These are phyloP conservation scores for Drosophila auraria DNA, from an alignment of 1,140 invertebrate species.

Conservation along the genomic window DNA sequence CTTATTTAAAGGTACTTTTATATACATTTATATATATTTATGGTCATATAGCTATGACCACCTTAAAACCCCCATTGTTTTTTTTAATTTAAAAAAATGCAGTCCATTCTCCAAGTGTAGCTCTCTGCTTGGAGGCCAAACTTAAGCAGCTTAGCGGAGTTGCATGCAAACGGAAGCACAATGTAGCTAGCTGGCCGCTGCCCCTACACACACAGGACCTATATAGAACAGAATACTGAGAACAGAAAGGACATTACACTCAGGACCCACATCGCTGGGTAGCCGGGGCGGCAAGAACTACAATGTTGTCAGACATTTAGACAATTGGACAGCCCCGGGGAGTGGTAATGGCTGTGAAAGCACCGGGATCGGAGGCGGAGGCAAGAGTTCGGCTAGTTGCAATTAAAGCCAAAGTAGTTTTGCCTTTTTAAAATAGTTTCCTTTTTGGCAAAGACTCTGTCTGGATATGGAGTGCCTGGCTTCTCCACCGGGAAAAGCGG, in stretches of 20 bases:
- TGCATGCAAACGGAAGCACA: conserved; percentile 79
- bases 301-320: conserved; percentile 64
- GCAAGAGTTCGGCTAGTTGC: conserved; percentile 57
- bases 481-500: not conserved
- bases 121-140: conserved; percentile 25
- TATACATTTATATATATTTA: too few relatives aligned
- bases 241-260: conserved; percentile 74
- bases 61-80: not conserved
- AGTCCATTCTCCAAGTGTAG: conserved; percentile 1
- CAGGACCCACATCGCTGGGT: conserved; percentile 44
- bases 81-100: not conserved
- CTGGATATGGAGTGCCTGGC: conserved; percentile 15
- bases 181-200: conserved; percentile 43
- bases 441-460: conserved; percentile 70
- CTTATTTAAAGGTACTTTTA: too few relatives aligned
- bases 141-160: conserved; percentile 73
- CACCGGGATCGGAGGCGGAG: conserved; percentile 11
- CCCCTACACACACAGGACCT: conserved; percentile 44
- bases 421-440: conserved; percentile 83
- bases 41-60: too few relatives aligned
- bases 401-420: conserved; percentile 83
- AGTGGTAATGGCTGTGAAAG: conserved; percentile 23
- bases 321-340: conserved; percentile 50
- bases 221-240: conserved; percentile 7
- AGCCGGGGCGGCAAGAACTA: conserved; percentile 44